phyloP scores from a whole-genome alignment of 2,113 vertebrate genomes.

The Dendrocopos noguchii region DNA sequence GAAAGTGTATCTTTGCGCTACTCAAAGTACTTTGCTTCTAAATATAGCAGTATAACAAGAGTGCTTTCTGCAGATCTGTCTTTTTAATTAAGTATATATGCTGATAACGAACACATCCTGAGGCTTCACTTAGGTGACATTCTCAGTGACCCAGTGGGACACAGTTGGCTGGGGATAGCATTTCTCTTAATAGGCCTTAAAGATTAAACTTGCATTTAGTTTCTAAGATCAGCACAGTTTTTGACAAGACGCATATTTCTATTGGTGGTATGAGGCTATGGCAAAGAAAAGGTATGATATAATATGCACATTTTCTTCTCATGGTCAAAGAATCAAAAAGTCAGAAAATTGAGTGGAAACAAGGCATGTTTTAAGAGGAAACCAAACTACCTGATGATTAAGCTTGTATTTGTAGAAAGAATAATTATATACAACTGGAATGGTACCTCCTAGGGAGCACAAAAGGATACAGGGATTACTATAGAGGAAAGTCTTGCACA shows the following conservation, averaged over 20 bases:
- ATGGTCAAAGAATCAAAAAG: background rate
- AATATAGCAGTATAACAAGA: background rate
- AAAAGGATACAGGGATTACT: background rate
- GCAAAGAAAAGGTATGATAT: constrained; percentile 23
- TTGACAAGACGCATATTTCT: constrained; percentile 24
- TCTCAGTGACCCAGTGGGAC: background rate
- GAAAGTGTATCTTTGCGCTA: constrained; percentile 14
- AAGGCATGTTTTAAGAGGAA: background rate
- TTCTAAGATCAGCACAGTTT: constrained; percentile 17
- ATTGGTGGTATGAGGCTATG: constrained; percentile 15
- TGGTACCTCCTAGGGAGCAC: background rate
- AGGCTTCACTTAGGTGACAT: background rate
- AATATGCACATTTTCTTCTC: background rate
- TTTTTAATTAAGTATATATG: background rate
- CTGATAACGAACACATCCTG: background rate
- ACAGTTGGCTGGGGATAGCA: background rate
- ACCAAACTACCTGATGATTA: background rate
- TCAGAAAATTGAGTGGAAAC: background rate
- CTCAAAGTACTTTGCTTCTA: background rate
- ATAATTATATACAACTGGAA: background rate
- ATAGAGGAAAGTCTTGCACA: background rate
- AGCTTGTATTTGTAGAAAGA: background rate
- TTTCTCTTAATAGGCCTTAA: background rate
- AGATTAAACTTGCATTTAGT: constrained; percentile 35
- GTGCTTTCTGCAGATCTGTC: background rate